Evolutionary conservation across 2,113 vertebrate species (phyloP), one percentile per base, ranked within the genome.

Genomic region (Nothoprocta perdicaria): DNA sequence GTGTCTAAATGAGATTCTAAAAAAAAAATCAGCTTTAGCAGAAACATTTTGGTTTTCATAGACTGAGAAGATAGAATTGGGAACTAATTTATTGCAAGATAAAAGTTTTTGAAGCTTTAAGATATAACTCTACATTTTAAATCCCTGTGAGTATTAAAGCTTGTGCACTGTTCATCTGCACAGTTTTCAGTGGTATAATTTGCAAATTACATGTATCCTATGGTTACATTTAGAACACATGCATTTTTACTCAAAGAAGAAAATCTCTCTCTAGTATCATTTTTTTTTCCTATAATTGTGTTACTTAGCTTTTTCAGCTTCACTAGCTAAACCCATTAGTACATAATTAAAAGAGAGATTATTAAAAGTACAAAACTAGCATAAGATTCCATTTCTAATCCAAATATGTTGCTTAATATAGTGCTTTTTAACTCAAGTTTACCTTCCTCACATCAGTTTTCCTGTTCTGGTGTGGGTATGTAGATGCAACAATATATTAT

Each of bases 281-380:
- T 45, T 80, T 45, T 80, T 45, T 48, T 31, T 10, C 18, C 76
- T 67, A 6, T 68, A 62, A 53, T 8, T 84, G 12, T 61, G 10
- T 35, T 85, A 17, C 41, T 93, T 22, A 73, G 43, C 18, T 67
- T 72, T 89, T 91, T 82, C 84, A 88, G 27, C 22, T 80, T 9
- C 50, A 29, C 62, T 77, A 38, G 17, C 55, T 80, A 69, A 93
- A 65, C 60, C 87, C 52, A 75, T 74, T 83, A 94, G 48, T 48
- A 57, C 14, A 41, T 48, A 27, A 90, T 75, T 92, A 74, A 85
- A 85, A 61, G 57, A 74, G 92, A 84, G 35, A 88, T 38, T 8
- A 93, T 77, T 90, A 86, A 45, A 93, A 90, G 46, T 24, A 86
- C 1, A 22, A 23, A 75, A 65, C 5, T 35, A 66, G 84, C 12